Evolutionary conservation across 2,113 vertebrate genomes (phyloP), one percentile per base, ranked within the genome.

Genomic region (Zosterops japonicus): DNA sequence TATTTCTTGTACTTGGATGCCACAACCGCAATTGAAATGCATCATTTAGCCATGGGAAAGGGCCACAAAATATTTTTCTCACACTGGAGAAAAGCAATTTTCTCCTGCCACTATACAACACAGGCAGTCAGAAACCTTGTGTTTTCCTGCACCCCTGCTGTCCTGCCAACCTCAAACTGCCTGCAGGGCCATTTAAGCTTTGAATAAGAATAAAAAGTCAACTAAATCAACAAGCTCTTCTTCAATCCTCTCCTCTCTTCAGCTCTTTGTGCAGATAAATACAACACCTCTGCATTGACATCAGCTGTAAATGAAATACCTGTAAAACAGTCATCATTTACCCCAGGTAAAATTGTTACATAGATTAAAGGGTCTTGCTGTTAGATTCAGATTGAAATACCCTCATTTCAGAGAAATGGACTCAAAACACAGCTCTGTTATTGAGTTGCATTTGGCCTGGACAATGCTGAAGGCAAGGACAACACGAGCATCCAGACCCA

Each of bases 51-150:
- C 19, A 23, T 19, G 8, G 28, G 8, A 87, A 83, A 33, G 14
- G 13, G 3, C 4, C 28, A 27, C 0, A 0, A 47, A 53, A 63
- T 31, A n/a, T 25, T 31, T 70, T 82, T 65, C 13, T 74, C 17
- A 33, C 42, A 12, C 1, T 20, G 14, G 14, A 52, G 2, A 55
- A 44, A 71, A 67, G 13, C 16, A 67, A 7, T 7, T 75, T 90
- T 85, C 47, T 74, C n/a, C n/a, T 46, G 20, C 18, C 13, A 24
- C 20, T 12, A 7, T 16, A 15, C 4, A 74, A 16, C 31, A 50
- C 5, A 57, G 14, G 22, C 14, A 35, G 19, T 28, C 24, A 84
- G 56, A 87, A 75, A 55, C 9, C 15, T 70, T 15, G 25, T 8
- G 2, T 87, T 92, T 77, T 50, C 28, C 53, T 64, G 42, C 35